Evolutionary conservation across 2,888 invertebrate genomes (phyloP).

Genomic region (Mellilla xanthometata): DNA sequence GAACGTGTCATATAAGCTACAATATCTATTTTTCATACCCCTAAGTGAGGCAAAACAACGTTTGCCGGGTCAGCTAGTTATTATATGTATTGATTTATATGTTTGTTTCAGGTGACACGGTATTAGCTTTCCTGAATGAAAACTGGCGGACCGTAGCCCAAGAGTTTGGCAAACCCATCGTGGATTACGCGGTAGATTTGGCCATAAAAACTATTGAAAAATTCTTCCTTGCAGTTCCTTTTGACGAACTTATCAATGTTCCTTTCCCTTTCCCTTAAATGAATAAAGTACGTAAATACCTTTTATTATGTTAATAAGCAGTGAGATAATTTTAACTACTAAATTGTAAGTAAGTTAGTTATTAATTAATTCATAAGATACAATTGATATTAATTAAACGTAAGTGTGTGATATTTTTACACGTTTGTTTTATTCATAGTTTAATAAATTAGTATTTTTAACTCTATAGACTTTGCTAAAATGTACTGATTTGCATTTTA

Average conservation of each 20-base stretch:
- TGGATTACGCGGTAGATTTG: slow-evolving; percentile 69
- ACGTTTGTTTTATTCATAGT: slow-evolving; percentile 12
- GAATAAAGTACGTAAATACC: slow-evolving; percentile 7
- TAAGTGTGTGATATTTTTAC: slow-evolving; percentile 2
- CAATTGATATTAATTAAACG: slow-evolving; percentile 9
- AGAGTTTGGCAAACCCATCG: slow-evolving; percentile 73
- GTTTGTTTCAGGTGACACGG: slow-evolving; percentile 59
- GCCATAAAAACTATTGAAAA: slow-evolving; percentile 63
- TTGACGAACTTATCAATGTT: slow-evolving; percentile 62
- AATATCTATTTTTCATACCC: no score
- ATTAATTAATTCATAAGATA: no score
- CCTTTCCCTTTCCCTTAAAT: slow-evolving; percentile 63
- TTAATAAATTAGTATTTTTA: no score
- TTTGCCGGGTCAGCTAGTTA: no score
- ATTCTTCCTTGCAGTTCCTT: slow-evolving; percentile 66
- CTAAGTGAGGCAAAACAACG: no score
- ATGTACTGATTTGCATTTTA: no score
- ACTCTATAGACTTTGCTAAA: no score
- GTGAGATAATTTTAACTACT: slow-evolving; percentile 26
- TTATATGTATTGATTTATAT: no score
- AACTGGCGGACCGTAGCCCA: slow-evolving; percentile 68
- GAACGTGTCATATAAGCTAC: no score
- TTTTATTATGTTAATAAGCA: slow-evolving; percentile 22
- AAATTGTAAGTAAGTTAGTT: no score
- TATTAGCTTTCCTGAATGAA: slow-evolving; percentile 63